Percentiles rank a stretch among this genome's conserved stretches.
Conservation (phyloP, 2,888 invertebrate species). For the Drosophila greeni region DNA sequence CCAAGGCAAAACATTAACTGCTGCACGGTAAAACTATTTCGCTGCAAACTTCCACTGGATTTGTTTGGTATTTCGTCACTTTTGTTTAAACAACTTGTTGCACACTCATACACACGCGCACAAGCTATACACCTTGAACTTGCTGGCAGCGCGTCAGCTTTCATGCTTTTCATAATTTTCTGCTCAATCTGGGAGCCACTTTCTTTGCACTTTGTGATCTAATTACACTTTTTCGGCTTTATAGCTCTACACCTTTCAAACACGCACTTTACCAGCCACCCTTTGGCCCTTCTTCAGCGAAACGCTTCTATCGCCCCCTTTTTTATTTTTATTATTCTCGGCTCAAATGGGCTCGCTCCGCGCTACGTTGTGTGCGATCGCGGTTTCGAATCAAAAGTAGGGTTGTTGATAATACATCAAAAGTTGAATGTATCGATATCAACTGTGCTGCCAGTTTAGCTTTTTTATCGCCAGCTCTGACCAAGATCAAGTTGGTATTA, state of each 20-base stretch:
- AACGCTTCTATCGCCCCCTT: not conserved
- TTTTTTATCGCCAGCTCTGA: not conserved
- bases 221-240: constrained; percentile 22
- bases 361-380: constrained; percentile 2
- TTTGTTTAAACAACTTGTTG: constrained; percentile 39
- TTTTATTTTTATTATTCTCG: constrained; percentile 12
- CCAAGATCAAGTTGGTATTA: not conserved
- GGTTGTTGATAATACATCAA: too few relatives aligned
- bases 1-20: constrained; percentile 2
- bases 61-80: constrained; percentile 13
- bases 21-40: not conserved
- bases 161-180: constrained; percentile 37
- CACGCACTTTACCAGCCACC: constrained; percentile 19
- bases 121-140: constrained; percentile 61
- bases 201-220: constrained; percentile 36
- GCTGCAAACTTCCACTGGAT: constrained; percentile 15
- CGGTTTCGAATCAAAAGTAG: constrained; percentile 4
- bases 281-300: constrained; percentile 1
- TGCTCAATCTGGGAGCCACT: constrained; percentile 27
- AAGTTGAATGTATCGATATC: too few relatives aligned
- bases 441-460: not conserved
- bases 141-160: constrained; percentile 35
- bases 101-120: constrained; percentile 26
- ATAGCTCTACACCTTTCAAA: not conserved
- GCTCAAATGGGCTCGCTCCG: constrained; percentile 14